Percentiles rank a stretch among this genome's conserved stretches.
Conservation (phyloP, 1,140 invertebrate species). For the Microvelia longipes region DNA sequence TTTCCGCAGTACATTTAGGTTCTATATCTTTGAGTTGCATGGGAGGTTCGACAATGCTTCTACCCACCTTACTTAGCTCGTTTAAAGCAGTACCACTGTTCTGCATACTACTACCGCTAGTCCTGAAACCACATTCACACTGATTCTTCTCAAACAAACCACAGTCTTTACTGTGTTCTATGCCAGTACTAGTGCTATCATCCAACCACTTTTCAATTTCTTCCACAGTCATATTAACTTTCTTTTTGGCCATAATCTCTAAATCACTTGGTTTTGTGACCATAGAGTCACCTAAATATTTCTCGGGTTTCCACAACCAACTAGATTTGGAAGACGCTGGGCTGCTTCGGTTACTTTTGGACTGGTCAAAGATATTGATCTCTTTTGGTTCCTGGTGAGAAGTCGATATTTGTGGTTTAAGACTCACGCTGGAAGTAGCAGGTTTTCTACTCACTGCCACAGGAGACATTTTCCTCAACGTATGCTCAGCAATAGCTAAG, state of each 20-base stretch:
- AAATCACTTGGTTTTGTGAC: conserved; percentile 6
- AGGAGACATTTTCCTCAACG: conserved; percentile 18
- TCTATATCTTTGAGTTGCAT: conserved; percentile 15
- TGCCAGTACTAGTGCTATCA: conserved; percentile 32
- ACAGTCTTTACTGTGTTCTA: conserved; percentile 19
- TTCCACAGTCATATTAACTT: conserved; percentile 53
- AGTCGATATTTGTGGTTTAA: background rate
- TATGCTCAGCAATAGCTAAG: conserved; percentile 20
- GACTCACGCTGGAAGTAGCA: background rate
- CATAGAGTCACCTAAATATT: background rate
- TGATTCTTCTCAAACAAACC: conserved; percentile 19
- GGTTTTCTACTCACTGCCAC: conserved; percentile 13
- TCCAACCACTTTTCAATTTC: conserved; percentile 56
- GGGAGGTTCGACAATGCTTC: conserved; percentile 15
- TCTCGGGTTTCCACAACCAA: background rate
- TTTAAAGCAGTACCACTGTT: conserved; percentile 1
- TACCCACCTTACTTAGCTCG: conserved; percentile 9
- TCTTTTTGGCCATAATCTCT: conserved; percentile 33
- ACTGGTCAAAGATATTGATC: background rate
- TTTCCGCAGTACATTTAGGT: conserved; percentile 14
- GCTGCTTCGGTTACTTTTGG: background rate
- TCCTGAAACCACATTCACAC: conserved; percentile 16
- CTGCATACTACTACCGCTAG: conserved; percentile 5
- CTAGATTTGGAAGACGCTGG: background rate
- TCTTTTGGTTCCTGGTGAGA: background rate